phyloP scores from a whole-genome alignment of 2,113 vertebrate genomes.

The Galemys pyrenaicus region DNA sequence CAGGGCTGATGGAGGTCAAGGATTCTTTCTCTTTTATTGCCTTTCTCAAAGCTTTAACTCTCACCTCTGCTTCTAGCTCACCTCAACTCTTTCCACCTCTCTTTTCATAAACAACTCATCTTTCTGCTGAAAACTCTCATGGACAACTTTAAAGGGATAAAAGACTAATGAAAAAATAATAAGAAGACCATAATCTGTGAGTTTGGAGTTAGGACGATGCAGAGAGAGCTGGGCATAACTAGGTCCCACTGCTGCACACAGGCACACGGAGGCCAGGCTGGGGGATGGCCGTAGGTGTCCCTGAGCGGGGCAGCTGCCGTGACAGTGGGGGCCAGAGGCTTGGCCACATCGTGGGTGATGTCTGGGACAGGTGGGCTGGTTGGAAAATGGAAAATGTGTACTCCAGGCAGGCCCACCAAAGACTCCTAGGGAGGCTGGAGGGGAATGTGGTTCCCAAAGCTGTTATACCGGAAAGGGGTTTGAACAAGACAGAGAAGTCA shows the following conservation, averaged over 20 bases:
- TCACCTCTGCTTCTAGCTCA: neutral
- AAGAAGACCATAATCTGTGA: neutral
- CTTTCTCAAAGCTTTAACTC: slow-evolving; percentile 23
- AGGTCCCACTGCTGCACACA: too few species aligned
- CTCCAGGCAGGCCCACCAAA: neutral
- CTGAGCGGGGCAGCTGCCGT: neutral
- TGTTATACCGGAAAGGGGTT: neutral
- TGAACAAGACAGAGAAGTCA: neutral
- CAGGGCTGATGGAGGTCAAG: slow-evolving; percentile 37
- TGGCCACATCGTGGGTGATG: neutral
- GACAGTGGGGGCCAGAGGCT: neutral
- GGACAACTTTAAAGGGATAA: neutral
- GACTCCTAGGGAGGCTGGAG: neutral
- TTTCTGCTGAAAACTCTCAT: neutral
- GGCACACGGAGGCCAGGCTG: neutral
- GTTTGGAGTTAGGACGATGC: neutral
- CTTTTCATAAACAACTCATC: neutral
- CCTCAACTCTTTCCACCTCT: neutral
- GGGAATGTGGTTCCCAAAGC: neutral
- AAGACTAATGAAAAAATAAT: neutral
- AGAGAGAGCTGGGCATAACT: neutral
- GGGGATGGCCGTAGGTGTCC: neutral
- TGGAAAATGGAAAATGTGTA: neutral
- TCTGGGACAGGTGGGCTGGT: neutral
- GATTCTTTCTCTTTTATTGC: neutral